Conservation (phyloP, 2,888 invertebrate genomes). For the Halocaridina rubra region DNA sequence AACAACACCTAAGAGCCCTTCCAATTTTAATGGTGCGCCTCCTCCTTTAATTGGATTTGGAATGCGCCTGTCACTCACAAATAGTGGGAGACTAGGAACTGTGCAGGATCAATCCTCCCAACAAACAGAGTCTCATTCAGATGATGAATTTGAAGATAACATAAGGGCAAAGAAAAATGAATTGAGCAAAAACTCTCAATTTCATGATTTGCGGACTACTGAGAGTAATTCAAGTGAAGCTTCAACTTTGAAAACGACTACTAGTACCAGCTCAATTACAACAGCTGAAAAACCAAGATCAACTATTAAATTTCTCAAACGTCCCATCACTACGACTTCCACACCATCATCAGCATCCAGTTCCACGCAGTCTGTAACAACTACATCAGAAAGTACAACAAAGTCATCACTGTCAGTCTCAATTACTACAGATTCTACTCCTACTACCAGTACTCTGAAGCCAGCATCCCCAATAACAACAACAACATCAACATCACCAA, state of each 20-base stretch:
- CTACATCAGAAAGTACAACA: background rate
- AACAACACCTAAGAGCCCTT: background rate
- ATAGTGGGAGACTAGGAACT: background rate
- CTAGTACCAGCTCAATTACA: background rate
- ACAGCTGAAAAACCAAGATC: background rate
- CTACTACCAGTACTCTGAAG: background rate
- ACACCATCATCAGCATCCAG: background rate
- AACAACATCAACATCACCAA: background rate
- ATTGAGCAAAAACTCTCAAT: conserved; percentile 45
- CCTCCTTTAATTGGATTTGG: conserved; percentile 9
- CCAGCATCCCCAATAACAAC: background rate
- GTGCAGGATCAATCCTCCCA: background rate
- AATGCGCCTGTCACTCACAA: background rate
- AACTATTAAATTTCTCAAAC: background rate
- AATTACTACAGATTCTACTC: background rate
- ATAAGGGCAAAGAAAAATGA: conserved; percentile 48
- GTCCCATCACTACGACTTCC: background rate
- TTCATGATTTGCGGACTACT: background rate
- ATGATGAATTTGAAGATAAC: background rate
- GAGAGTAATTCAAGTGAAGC: background rate
- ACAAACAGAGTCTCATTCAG: background rate
- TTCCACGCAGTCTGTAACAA: background rate
- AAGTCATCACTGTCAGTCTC: background rate
- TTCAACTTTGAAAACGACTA: background rate
- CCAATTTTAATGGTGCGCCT: too few relatives aligned